A percentile compares a stretch with the other conserved stretches of the same genome.
Conservation (phyloP, 2,113 vertebrate species). For the Aphelocoma coerulescens region DNA sequence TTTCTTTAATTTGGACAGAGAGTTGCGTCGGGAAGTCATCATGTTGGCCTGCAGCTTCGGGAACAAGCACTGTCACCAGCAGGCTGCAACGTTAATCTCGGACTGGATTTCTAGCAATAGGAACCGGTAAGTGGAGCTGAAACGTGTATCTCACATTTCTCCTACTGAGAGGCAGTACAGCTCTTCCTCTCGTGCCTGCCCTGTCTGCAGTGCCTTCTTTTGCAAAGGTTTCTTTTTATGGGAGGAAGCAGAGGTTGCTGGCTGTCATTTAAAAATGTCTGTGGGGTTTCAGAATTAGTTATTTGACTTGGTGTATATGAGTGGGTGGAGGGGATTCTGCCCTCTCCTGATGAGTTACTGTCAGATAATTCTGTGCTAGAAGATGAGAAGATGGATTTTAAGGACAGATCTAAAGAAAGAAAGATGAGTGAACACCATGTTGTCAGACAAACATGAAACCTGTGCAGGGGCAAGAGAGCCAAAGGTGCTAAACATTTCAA, state of each 20-base stretch:
- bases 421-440: background rate
- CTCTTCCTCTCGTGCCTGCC: background rate
- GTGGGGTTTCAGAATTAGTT: background rate
- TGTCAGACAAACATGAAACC: background rate
- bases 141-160: background rate
- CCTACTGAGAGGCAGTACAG: background rate
- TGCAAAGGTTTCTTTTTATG: background rate
- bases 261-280: background rate
- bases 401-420: background rate
- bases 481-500: background rate
- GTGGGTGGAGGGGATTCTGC: background rate
- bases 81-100: constrained; percentile 90
- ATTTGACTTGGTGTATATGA: background rate
- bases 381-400: background rate
- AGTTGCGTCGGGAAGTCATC: constrained; percentile 91
- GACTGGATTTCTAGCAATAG: constrained; percentile 99
- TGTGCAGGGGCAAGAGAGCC: background rate
- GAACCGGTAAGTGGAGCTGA: constrained; percentile 80
- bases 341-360: background rate
- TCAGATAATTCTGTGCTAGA: background rate
- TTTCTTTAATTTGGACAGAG: constrained; percentile 71
- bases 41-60: constrained; percentile 97
- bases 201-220: background rate
- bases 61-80: constrained; percentile 95
- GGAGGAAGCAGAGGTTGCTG: background rate